Evolutionary conservation across 2,113 vertebrate genomes (phyloP).

Genomic region (Cnemophilus loriae): DNA sequence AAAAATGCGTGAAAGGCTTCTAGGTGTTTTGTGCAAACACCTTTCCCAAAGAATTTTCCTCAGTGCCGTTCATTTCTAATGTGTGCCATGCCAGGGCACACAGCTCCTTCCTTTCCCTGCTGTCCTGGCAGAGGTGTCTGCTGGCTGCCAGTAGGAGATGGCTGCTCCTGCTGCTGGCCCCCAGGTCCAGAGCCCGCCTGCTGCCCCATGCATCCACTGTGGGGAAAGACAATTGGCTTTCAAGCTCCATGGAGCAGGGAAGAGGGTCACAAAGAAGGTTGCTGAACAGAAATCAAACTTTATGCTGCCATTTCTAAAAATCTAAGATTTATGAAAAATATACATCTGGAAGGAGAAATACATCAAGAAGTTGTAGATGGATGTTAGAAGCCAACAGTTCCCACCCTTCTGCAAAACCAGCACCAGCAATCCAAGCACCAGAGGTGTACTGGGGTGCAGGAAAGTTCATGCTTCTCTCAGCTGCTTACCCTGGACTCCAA

Average conservation of each 20-base stretch:
- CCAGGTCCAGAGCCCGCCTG: neutral
- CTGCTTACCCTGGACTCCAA: neutral
- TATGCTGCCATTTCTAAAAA: neutral
- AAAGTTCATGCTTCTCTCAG: neutral
- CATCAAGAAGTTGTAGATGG: neutral
- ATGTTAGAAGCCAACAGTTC: neutral
- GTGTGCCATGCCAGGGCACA: neutral
- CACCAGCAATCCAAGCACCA: neutral
- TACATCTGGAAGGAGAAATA: neutral
- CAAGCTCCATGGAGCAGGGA: neutral
- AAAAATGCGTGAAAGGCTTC: constrained; percentile 35
- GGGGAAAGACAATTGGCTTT: neutral
- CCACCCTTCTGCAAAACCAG: neutral
- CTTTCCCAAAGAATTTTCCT: constrained; percentile 12
- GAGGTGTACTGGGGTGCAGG: neutral
- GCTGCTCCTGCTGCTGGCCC: neutral
- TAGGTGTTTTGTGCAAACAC: constrained; percentile 34
- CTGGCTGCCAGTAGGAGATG: neutral
- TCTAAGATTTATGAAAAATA: neutral
- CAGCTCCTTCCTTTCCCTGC: neutral
- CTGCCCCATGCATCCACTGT: fast-evolving
- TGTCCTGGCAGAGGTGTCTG: neutral
- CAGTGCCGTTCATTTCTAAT: neutral
- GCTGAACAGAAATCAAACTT: neutral
- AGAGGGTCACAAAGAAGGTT: neutral